Conservation (phyloP, 2,113 vertebrate species). For the Bungarus multicinctus region DNA sequence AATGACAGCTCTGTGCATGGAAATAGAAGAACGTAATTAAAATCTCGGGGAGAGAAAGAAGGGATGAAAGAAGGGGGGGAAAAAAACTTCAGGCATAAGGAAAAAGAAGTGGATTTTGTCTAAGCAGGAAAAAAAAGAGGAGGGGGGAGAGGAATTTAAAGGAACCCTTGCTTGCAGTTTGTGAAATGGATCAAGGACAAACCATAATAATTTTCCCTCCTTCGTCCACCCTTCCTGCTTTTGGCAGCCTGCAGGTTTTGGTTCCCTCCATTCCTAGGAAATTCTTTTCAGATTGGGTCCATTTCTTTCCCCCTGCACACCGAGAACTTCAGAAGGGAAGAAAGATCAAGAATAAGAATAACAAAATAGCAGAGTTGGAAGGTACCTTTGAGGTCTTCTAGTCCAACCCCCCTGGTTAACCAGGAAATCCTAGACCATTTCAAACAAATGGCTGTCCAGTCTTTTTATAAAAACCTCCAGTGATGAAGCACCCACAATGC, state of each 20-base stretch:
- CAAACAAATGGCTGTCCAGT: too few species aligned
- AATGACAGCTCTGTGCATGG: constrained; percentile 61
- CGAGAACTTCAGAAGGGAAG: background rate
- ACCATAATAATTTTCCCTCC: fast-evolving
- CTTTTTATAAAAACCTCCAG: too few species aligned
- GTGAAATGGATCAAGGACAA: background rate
- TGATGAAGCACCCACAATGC: too few species aligned
- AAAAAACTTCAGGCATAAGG: background rate
- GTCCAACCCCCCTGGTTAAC: background rate
- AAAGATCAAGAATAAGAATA: background rate
- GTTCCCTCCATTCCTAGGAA: background rate
- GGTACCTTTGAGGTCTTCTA: background rate
- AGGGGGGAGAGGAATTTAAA: background rate
- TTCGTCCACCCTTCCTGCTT: background rate
- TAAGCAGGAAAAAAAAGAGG: background rate
- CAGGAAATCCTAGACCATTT: too few species aligned
- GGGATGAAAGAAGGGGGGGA: background rate
- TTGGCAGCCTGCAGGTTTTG: background rate
- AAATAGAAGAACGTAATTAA: constrained; percentile 68
- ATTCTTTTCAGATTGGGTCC: background rate
- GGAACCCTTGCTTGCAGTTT: background rate
- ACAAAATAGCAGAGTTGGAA: too few species aligned
- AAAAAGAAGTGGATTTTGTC: background rate
- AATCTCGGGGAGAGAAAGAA: constrained; percentile 43
- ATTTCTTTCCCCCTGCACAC: fast-evolving